Base-by-base conservation (phyloP, 2,113 vertebrate genomes). In the Heptranchias perlo region DNA sequence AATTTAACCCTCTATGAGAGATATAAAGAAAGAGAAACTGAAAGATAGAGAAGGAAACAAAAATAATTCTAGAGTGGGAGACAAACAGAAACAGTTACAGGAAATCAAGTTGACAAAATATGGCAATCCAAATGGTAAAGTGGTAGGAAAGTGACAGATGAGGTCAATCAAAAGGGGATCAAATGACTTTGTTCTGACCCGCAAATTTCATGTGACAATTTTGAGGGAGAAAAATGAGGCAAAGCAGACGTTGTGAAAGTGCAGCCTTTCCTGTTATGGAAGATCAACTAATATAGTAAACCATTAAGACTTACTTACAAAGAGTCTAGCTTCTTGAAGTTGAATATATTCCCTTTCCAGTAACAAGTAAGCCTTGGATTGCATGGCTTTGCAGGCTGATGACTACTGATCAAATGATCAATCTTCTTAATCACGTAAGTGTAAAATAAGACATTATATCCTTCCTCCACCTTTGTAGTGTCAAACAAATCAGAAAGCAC, bases 291-390 rank as follows among this genome's bases (percentile, higher is more conserved):
- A 44, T 82, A 82, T 16, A 44, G 39, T 47, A 62, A 93, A 39
- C 35, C 10, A 39, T 39, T 93, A 21, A 47, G 39, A 62, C 89
- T 87, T 69, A 97, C 97, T 97, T 69, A 97, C 97, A 96, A 78
- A 73, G 4, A 96, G 78, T 0, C 8, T 61, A n/a, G 52, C 96
- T n/a, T 96, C 7, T 96, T 96, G 76, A n/a, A 97, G 76, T 28
- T 97, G 95, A 6, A 23, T 1, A 5, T 96, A 96, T 31, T 98
- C 97, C 96, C 91, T 97, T 35, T 96, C 86, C 49, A 98, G 95
- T 96, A 97, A 92, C 39, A 96, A 58, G 69, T 96, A 94, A 64
- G 96, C 96, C 91, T 96, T 96, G 86, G 95, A 54, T 62, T 96
- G 54, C 97, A 97, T 97, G 86, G 1, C n/a, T 35, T 64, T 58